Conservation (phyloP, 2,113 vertebrate species). For the Sitta europaea region DNA sequence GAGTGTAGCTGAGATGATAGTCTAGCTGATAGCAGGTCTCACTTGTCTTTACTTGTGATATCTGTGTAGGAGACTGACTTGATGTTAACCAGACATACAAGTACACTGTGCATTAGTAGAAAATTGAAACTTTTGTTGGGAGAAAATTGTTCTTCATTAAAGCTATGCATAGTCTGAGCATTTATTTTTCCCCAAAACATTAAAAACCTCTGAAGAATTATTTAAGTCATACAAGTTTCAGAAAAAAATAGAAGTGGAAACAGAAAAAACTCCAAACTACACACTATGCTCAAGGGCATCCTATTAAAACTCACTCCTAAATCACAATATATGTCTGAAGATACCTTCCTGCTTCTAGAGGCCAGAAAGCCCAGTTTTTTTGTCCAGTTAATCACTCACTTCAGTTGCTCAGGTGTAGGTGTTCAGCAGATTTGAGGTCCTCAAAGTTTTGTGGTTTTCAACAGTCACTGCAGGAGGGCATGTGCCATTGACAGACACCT, state of each 20-base stretch:
- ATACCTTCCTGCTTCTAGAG: background rate
- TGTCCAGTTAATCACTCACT: background rate
- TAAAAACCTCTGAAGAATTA: background rate
- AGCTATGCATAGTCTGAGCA: background rate
- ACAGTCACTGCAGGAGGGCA: background rate
- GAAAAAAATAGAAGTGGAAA: background rate
- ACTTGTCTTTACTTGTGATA: background rate
- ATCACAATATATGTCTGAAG: background rate
- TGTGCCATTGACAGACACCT: background rate
- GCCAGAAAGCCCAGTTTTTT: background rate
- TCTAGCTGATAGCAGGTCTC: background rate
- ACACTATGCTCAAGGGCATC: background rate
- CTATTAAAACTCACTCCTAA: background rate
- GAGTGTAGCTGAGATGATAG: background rate
- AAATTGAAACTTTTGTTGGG: background rate
- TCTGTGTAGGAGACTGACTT: background rate
- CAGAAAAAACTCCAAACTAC: rapidly evolving
- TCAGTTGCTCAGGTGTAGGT: background rate
- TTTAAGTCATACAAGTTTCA: background rate
- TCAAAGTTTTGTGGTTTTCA: background rate
- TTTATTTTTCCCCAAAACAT: background rate
- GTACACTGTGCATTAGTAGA: background rate
- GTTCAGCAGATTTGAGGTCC: background rate
- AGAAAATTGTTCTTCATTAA: background rate
- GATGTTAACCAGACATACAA: background rate